Evolutionary conservation across 2,797 vertebrate genomes (phyloP), one percentile per base, ranked within the genome.

Genomic region (Etheostoma nigrum): DNA sequence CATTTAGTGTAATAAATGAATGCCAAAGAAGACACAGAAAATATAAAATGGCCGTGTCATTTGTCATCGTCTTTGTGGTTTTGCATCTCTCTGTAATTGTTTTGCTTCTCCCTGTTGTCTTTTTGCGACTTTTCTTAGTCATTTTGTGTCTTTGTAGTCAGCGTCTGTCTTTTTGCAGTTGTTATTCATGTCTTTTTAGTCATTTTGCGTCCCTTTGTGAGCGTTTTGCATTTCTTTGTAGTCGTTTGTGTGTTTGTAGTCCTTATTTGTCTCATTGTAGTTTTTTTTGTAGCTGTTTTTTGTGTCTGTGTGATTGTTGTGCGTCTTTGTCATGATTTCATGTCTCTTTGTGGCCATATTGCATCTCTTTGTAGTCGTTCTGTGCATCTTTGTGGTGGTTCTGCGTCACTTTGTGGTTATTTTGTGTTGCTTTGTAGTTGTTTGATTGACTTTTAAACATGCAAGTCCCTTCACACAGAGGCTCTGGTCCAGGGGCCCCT

Each of bases 381-480:
- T 40, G 36, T 36, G 36, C 9, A 3, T 40, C 36, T 40, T 40
- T 40, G 36, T 40, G 36, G 36, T 40, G 3, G 10, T 11, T 40
- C 10, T 40, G 36, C 36, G 10, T 40, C 36, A 12, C 10, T 40
- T 40, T 40, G 36, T 40, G 36, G 36, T 40, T 40, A 40, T 40
- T 11, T 40, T 40, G 8, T 9, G 33, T 36, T 33, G 33, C 36
- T 40, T 13, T n/a, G 30, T 42, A 18, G 8, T 54, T 4, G 8
- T 68, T 64, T 21, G 15, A 53, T 44, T 48, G 66, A 63, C 51
- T 49, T 54, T 68, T 27, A 11, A 64, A 42, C 14, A 9, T 15
- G 23, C 13, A 21, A 45, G 25, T 36, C 53, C 18, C 33, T 49
- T 30, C 16, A 49, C 6, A 47, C 10, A n/a, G 11, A 55, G n/a